A percentile compares a stretch with the other conserved stretches of the same genome.
phyloP scores from a whole-genome alignment of 2,888 invertebrate genomes.

The Notodonta dromedarius region DNA sequence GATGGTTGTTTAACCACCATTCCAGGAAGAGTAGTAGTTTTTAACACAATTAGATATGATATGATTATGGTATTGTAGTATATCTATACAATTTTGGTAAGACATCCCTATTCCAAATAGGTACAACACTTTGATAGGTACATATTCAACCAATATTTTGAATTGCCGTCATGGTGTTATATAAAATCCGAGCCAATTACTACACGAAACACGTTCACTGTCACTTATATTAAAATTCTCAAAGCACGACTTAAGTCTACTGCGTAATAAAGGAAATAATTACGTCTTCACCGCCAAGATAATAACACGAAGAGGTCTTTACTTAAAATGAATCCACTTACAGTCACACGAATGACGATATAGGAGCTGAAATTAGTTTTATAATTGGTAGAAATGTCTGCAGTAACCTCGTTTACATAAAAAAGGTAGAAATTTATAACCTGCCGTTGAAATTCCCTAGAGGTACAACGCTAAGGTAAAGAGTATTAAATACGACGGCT shows the following conservation, averaged over 20 bases:
- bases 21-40: too few species aligned
- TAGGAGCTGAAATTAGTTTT: background rate
- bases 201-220: background rate
- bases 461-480: too few species aligned
- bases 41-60: too few species aligned
- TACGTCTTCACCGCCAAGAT: constrained; percentile 19
- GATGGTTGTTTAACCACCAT: too few species aligned
- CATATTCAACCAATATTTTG: background rate
- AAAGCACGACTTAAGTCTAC: background rate
- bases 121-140: too few species aligned
- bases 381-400: background rate
- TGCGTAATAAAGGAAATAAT: constrained; percentile 24
- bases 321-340: constrained; percentile 8
- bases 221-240: background rate
- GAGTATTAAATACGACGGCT: background rate
- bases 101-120: too few species aligned
- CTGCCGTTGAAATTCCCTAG: background rate
- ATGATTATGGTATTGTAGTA: too few species aligned
- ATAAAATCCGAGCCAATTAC: background rate
- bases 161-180: background rate
- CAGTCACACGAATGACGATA: background rate
- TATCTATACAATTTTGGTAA: too few species aligned
- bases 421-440: background rate
- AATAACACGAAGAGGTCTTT: constrained; percentile 23
- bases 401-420: background rate